Base-by-base conservation (phyloP, 2,797 vertebrate species). In the Takifugu ocellatus region DNA sequence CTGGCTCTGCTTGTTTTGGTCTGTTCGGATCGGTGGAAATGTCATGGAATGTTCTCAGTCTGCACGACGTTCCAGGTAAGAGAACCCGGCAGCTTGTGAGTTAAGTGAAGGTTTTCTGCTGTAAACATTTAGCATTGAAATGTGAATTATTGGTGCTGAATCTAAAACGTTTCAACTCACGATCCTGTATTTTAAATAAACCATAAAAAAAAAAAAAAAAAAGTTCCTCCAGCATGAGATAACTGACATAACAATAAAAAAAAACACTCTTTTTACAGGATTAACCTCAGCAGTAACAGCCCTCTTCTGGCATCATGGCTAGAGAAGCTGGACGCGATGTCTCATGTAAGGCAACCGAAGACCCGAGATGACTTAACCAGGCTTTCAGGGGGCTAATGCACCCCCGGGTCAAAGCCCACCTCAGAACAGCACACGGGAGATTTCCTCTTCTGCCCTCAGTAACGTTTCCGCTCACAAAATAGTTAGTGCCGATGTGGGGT, bases 331-430 rank as follows among this genome's bases (percentile, higher is more conserved):
- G 67, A 74, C 60, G 59, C 24, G 16, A 65, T 31, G 47, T 70
- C 54, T 69, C 61, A 60, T 79, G 51, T 86, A 85, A 87, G 79
- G 87, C 83, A 82, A 77, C 73, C 60, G 57, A 79, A 71, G 47
- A 74, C 70, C 61, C 56, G 55, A 78, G 66, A 81, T 4, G 25
- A 43, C 25, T 21, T 74, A 51, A 8, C 53, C 59, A 27, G 51
- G 52, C 44, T 8, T 27, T 9, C 67, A 58, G 25, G 51, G 43
- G 21, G 0, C 17, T 50, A 29, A 56, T 26, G 25, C 17, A 58
- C 59, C 65, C 25, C 44, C 29, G 36, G 49, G 31, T 51, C 43
- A 57, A 54, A 47, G 59, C 65, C 62, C 50, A 49, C 39, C 14
- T 70, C 16, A 47, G 33, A 52, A 59, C 57, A 25, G 50, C 31